Conservation (phyloP, 1,140 invertebrate species). For the Drosophila parabipectinata region DNA sequence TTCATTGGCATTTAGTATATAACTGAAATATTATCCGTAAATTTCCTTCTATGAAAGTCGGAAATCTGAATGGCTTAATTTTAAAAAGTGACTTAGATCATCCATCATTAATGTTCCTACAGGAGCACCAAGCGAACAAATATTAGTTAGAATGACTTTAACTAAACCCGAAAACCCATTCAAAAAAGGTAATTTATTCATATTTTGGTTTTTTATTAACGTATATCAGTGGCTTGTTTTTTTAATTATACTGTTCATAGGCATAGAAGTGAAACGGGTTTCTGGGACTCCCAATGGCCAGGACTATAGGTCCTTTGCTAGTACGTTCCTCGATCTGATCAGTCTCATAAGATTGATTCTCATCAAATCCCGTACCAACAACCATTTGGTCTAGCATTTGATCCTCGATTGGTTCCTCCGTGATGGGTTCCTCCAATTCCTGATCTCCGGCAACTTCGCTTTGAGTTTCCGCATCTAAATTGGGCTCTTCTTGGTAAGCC, state of each 20-base stretch:
- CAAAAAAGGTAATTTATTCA: not conserved
- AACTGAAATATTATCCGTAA: not conserved
- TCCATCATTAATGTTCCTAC: no score
- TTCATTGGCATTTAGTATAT: not conserved
- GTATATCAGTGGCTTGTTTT: not conserved
- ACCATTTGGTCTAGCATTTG: constrained; percentile 14
- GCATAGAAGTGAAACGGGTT: constrained; percentile 39
- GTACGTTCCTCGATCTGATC: constrained; percentile 10
- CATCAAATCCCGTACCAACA: not conserved
- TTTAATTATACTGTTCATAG: constrained; percentile 30
- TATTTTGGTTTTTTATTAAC: constrained; percentile 22
- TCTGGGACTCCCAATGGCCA: constrained; percentile 31
- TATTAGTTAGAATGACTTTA: no score
- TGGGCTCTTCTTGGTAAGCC: constrained; percentile 13
- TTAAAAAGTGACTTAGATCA: no score
- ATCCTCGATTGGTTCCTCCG: constrained; percentile 5
- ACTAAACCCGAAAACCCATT: no score
- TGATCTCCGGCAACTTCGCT: not conserved
- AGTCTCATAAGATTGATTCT: not conserved
- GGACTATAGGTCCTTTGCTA: constrained; percentile 32
- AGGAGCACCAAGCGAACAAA: no score
- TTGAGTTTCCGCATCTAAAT: not conserved
- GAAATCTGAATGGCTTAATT: not conserved
- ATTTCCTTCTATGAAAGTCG: not conserved
- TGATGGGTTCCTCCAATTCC: not conserved